A percentile compares a stretch with the other conserved stretches of the same genome.
Conservation (phyloP, 1,140 invertebrate genomes). For the Fopius arisanus region DNA sequence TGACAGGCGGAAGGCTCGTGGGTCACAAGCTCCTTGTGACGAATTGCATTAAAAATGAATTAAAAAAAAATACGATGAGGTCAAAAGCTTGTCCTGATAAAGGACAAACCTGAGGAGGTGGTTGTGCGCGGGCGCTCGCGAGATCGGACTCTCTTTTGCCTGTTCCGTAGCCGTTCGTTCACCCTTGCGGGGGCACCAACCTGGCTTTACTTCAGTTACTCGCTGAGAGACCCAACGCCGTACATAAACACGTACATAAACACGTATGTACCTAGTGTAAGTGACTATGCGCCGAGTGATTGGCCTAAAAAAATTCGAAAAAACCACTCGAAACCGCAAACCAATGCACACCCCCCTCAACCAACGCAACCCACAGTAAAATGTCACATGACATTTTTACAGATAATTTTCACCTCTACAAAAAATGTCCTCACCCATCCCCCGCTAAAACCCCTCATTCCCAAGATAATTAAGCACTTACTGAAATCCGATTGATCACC, state of each 20-base stretch:
- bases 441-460: too few relatives aligned
- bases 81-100: not conserved
- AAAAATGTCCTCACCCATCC: too few relatives aligned
- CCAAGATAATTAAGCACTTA: too few relatives aligned
- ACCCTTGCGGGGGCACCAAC: conserved; percentile 66
- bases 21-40: too few relatives aligned
- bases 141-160: not conserved
- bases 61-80: too few relatives aligned
- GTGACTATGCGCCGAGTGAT: conserved; percentile 14
- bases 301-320: not conserved
- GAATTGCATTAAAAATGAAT: too few relatives aligned
- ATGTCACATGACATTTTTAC: too few relatives aligned
- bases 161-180: conserved; percentile 60
- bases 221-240: conserved; percentile 50
- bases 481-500: too few relatives aligned
- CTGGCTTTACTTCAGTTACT: conserved; percentile 65
- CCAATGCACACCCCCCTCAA: not conserved
- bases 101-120: conserved; percentile 40
- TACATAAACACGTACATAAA: conserved; percentile 35
- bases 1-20: too few relatives aligned
- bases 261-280: conserved; percentile 30
- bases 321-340: not conserved
- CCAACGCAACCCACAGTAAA: too few relatives aligned
- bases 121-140: conserved; percentile 58
- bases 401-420: too few relatives aligned